A percentile compares a stretch with the other conserved stretches of the same genome.
Evolutionary conservation across 2,797 vertebrate genomes (phyloP).

Genomic region (Eremophila alpestris): DNA sequence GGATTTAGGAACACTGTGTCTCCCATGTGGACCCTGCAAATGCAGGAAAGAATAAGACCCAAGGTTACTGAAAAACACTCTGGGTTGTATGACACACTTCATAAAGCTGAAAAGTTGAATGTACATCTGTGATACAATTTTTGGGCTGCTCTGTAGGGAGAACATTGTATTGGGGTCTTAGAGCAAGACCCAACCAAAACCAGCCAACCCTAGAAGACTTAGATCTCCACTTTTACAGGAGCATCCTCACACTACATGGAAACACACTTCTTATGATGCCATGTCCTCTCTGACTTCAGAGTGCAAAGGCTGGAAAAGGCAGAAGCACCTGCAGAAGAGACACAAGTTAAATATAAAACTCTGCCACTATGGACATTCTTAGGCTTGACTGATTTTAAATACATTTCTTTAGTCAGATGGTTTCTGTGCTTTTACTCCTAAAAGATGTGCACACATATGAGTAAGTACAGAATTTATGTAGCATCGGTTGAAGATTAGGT

Average conservation of each 20-base stretch:
- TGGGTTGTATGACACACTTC: background rate
- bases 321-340: background rate
- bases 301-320: background rate
- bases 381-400: background rate
- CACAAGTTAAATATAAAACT: rapidly evolving
- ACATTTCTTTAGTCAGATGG: background rate
- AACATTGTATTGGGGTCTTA: background rate
- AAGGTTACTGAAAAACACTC: background rate
- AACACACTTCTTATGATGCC: background rate
- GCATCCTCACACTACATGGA: background rate
- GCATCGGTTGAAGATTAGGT: background rate
- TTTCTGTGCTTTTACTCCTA: background rate
- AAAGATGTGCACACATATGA: background rate
- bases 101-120: background rate
- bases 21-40: background rate
- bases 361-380: background rate
- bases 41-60: background rate
- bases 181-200: background rate
- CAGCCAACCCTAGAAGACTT: background rate
- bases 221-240: background rate
- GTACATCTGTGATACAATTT: background rate
- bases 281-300: background rate
- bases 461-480: background rate
- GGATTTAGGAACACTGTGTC: background rate
- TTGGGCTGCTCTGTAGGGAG: background rate